Evolutionary conservation across 2,797 vertebrate species (phyloP).

Genomic region (Perodicticus potto): DNA sequence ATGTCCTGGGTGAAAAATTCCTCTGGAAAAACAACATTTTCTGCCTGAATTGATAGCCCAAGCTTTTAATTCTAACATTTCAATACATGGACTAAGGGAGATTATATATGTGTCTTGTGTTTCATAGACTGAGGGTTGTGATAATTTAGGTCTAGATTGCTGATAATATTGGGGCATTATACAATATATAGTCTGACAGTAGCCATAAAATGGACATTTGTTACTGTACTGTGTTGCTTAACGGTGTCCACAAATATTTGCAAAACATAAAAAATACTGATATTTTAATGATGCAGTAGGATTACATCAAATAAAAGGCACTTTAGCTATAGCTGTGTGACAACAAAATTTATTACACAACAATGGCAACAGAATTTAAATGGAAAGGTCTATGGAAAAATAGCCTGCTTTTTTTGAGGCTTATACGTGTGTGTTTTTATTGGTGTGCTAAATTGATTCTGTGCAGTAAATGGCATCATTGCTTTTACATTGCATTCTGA

Average conservation of each 20-base stretch:
- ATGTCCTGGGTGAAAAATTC: conserved; percentile 81
- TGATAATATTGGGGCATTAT: conserved; percentile 87
- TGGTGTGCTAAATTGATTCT: conserved; percentile 89
- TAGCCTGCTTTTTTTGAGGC: conserved; percentile 81
- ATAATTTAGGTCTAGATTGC: conserved; percentile 88
- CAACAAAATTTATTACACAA: conserved; percentile 87
- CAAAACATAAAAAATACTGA: conserved; percentile 89
- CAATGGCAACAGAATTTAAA: conserved; percentile 89
- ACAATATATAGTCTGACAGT: conserved; percentile 90
- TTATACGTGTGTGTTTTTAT: conserved; percentile 85
- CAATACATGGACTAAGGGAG: conserved; percentile 81
- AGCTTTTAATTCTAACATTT: conserved; percentile 87
- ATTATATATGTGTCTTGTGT: conserved; percentile 87
- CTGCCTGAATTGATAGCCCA: conserved; percentile 86
- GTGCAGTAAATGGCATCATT: conserved; percentile 86
- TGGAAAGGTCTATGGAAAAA: conserved; percentile 85
- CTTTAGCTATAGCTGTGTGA: conserved; percentile 85
- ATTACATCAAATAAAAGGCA: conserved; percentile 89
- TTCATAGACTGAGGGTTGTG: conserved; percentile 87
- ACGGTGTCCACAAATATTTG: conserved; percentile 89
- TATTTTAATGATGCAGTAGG: conserved; percentile 89
- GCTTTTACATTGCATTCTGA: conserved; percentile 87
- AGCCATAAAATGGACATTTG: conserved; percentile 90
- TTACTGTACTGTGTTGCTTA: conserved; percentile 87
- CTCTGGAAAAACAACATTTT: conserved; percentile 81